A percentile compares a stretch with the other conserved stretches of the same genome.
Conservation (phyloP, 1,140 invertebrate genomes). For the Ceratina australensis region DNA sequence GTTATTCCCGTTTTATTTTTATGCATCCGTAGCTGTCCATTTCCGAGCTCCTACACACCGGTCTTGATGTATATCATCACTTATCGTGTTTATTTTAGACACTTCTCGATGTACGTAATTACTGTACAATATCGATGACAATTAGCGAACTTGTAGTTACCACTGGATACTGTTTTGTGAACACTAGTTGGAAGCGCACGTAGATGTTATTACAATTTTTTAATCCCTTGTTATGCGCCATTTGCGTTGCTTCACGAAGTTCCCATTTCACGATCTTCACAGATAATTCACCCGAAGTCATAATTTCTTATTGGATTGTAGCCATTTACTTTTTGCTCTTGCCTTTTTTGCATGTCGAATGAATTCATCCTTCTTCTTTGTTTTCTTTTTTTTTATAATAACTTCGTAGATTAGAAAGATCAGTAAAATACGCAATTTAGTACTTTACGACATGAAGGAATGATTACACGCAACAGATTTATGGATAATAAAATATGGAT, state of each 20-base stretch:
- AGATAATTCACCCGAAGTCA: not conserved
- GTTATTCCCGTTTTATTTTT: slow-evolving; percentile 4
- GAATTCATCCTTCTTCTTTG: slow-evolving; percentile 6
- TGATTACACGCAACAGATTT: too few species aligned
- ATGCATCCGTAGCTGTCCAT: not conserved
- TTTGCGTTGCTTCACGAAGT: slow-evolving; percentile 10
- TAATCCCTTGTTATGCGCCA: slow-evolving; percentile 1
- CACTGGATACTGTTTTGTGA: not conserved
- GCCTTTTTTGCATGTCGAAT: slow-evolving; percentile 43
- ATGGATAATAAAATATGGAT: too few species aligned
- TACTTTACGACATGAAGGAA: too few species aligned
- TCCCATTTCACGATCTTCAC: slow-evolving; percentile 6
- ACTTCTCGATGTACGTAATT: slow-evolving; percentile 20
- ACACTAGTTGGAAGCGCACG: not conserved
- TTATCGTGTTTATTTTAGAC: not conserved
- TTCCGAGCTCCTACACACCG: not conserved
- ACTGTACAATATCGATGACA: slow-evolving; percentile 15
- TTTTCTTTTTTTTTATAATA: not conserved
- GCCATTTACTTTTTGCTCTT: slow-evolving; percentile 20
- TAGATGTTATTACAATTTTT: slow-evolving; percentile 3
- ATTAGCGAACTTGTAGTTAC: not conserved
- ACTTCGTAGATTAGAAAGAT: not conserved
- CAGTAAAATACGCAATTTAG: not conserved
- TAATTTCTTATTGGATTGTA: slow-evolving; percentile 13
- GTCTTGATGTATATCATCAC: slow-evolving; percentile 7